phyloP scores from a whole-genome alignment of 2,888 invertebrate genomes.

The Rhagonycha lutea region DNA sequence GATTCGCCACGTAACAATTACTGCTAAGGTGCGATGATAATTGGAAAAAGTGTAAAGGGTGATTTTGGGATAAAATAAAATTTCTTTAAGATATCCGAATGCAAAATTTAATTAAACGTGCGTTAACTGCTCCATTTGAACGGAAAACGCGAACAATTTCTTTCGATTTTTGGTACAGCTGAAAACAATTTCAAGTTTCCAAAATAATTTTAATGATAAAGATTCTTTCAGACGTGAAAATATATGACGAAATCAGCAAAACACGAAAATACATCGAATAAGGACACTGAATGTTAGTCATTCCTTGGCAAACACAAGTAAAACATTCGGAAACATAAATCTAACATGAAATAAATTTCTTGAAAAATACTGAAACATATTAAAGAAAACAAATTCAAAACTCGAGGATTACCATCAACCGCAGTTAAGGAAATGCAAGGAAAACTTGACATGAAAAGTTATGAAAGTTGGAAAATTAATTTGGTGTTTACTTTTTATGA shows the following conservation, averaged over 20 bases:
- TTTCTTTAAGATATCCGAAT: not conserved
- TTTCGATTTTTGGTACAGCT: not conserved
- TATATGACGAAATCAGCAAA: not conserved
- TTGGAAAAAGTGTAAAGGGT: not conserved
- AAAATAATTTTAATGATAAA: not conserved
- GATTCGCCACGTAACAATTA: not conserved
- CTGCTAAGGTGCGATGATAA: not conserved
- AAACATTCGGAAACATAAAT: not conserved
- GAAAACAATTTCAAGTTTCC: not conserved
- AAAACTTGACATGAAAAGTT: not conserved
- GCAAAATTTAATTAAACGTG: not conserved
- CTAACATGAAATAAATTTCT: not conserved
- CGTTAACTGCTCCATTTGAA: not conserved
- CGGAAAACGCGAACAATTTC: not conserved
- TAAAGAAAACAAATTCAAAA: not conserved
- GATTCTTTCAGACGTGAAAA: not conserved
- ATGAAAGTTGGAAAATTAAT: not conserved
- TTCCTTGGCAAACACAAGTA: not conserved
- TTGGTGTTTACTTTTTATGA: not conserved
- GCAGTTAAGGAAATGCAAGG: not conserved
- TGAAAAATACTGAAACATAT: not conserved
- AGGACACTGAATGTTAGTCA: not conserved
- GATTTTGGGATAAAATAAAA: not conserved
- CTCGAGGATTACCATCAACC: not conserved
- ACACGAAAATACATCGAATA: not conserved